Evolutionary conservation across 2,797 vertebrate genomes (phyloP).

Genomic region (Catamblyrhynchus diadema): DNA sequence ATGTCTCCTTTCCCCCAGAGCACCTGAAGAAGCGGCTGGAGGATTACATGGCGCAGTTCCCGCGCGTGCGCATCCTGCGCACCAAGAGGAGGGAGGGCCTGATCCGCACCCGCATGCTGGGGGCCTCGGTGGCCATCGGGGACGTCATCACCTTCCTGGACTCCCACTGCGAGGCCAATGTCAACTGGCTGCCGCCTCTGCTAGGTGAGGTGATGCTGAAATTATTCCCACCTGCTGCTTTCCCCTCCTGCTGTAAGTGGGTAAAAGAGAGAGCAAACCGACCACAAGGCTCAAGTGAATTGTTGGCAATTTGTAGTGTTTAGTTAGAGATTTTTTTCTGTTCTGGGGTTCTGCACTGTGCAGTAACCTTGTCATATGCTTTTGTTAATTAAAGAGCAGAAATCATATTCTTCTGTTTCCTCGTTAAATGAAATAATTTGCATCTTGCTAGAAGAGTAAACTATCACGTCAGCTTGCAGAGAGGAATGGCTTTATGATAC

Average conservation of each 20-base stretch:
- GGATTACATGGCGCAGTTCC: conserved; percentile 89
- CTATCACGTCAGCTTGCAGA: background rate
- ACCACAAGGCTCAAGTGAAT: background rate
- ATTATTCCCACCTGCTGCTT: background rate
- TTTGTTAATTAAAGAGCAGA: conserved; percentile 53
- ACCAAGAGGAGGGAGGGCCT: conserved; percentile 93
- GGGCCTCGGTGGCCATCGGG: conserved; percentile 85
- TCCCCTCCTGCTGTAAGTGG: background rate
- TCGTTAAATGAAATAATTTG: conserved; percentile 36
- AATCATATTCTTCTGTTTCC: background rate
- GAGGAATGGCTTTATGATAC: background rate
- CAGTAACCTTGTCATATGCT: background rate
- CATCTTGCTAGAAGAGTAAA: background rate
- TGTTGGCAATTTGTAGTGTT: background rate
- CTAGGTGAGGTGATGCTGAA: conserved; percentile 73
- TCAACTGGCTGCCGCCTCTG: conserved; percentile 96
- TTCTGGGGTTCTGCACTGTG: background rate
- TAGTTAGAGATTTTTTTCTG: background rate
- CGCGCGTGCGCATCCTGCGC: conserved; percentile 89
- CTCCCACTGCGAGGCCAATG: conserved; percentile 94
- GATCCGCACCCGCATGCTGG: conserved; percentile 92
- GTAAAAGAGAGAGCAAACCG: background rate
- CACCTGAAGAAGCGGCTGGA: conserved; percentile 90
- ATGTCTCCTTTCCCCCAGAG: conserved; percentile 68
- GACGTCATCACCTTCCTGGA: conserved; percentile 97